These are phyloP conservation scores for Margaritifera margaritifera DNA, from an alignment of 2,888 invertebrate species.

Conservation along the genomic window DNA sequence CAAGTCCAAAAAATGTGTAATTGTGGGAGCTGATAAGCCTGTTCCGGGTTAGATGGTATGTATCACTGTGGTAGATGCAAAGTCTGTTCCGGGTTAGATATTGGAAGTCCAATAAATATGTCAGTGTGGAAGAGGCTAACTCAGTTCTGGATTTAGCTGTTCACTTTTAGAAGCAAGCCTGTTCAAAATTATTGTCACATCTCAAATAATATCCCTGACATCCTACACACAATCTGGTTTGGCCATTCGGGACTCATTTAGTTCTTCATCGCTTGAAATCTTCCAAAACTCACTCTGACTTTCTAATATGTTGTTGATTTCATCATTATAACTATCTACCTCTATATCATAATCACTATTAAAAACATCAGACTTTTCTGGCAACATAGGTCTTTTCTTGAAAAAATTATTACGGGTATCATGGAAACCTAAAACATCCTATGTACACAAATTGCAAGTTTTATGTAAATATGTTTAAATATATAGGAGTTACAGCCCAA, in stretches of 20 bases:
- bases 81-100: too few species aligned
- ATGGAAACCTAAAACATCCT: too few species aligned
- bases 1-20: too few species aligned
- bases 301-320: slow-evolving; percentile 10
- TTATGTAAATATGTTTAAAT: too few species aligned
- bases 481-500: too few species aligned
- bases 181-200: slow-evolving; percentile 23
- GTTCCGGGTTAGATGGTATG: too few species aligned
- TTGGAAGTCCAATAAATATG: too few species aligned
- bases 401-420: slow-evolving; percentile 22
- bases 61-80: too few species aligned
- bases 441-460: too few species aligned
- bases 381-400: slow-evolving; percentile 1
- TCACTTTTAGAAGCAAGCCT: slow-evolving; percentile 26
- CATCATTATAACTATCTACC: background rate
- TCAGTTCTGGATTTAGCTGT: too few species aligned
- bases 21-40: too few species aligned
- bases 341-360: background rate
- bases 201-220: slow-evolving; percentile 7
- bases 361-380: background rate
- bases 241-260: background rate
- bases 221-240: background rate
- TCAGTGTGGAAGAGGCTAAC: too few species aligned
- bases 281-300: slow-evolving; percentile 12
- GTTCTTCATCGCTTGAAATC: slow-evolving; percentile 5